Evolutionary conservation across 2,113 vertebrate species (phyloP).

Genomic region (Thalassarche chlororhynchos): DNA sequence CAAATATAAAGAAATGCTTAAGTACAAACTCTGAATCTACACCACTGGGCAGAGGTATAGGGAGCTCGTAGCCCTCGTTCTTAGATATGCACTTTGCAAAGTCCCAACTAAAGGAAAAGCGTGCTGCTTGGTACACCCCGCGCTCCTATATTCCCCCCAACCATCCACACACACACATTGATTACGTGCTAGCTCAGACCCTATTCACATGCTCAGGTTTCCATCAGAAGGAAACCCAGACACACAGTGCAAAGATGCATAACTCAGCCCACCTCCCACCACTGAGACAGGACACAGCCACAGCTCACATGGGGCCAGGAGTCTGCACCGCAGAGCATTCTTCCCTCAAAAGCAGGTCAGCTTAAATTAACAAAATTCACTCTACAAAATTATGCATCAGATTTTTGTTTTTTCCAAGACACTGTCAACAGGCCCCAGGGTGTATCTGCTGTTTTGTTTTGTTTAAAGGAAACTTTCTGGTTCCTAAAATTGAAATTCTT

Average conservation of each 20-base stretch:
- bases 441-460: not conserved
- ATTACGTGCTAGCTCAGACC: not conserved
- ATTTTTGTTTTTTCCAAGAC: not conserved
- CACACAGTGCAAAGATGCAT: not conserved
- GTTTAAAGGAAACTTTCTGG: not conserved
- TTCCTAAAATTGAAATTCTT: not conserved
- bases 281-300: not conserved
- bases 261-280: not conserved
- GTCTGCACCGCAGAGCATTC: not conserved
- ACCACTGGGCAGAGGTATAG: not conserved
- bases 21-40: not conserved
- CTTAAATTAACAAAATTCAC: not conserved
- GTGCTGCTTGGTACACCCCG: fast-evolving
- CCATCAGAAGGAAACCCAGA: not conserved
- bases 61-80: not conserved
- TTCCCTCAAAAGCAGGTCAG: not conserved
- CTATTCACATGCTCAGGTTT: not conserved
- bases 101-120: not conserved
- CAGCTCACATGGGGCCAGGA: not conserved
- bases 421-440: not conserved
- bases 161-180: not conserved
- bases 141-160: not conserved
- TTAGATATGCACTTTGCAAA: not conserved
- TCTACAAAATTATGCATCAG: not conserved
- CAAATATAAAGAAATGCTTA: not conserved